Base-by-base conservation (phyloP, 1,140 invertebrate genomes). In the Acromyrmex charruanus region DNA sequence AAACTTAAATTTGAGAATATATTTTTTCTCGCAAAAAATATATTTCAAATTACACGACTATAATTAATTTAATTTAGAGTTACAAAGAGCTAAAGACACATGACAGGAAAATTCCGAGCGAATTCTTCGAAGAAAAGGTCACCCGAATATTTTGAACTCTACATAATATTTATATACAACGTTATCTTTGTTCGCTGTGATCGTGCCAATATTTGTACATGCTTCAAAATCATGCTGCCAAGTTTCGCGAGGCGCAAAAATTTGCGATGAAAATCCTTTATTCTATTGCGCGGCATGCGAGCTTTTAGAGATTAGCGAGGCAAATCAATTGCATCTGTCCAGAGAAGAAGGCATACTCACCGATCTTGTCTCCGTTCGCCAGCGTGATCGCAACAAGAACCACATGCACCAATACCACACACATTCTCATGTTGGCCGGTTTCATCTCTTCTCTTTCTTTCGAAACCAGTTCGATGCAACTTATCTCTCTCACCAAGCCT, bases 71-170 rank as follows among this genome's bases (percentile, higher is more conserved):
- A 21, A 80, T 69, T 12, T 18, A 68, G 1, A 66, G 35, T 31
- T 31, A 9, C 7, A 28, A 0, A 55, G n/a, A 68, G 10, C 25
- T 25, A 6, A 5, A 10, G 2, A 21, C 9, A 28, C 1, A 35
- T 25, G 18, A 9, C 28, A 68, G 35, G 14, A 10, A 80, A 80
- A 69, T 80, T 68, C 18, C 21, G 3, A 79, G 12, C 2, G 10
- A 51, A 65, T 10, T 39, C 35, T 39, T 35, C 14, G 7, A 28
- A 69, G 28, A 53, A 80, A 18, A 80, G 77, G 77, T 80, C 44
- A 68, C 14, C 9, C 39, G 61, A n/a, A 18, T 58, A 18, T 49
- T 80, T 58, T 10, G 49, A 3, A 18, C n/a, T 2, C 7, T 63
- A 51, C 1, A 31, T 3, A 44, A 5, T 80, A 25, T 68, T 80